Base-by-base conservation (phyloP, 1,140 invertebrate species). In the Drosophila baimaii region DNA sequence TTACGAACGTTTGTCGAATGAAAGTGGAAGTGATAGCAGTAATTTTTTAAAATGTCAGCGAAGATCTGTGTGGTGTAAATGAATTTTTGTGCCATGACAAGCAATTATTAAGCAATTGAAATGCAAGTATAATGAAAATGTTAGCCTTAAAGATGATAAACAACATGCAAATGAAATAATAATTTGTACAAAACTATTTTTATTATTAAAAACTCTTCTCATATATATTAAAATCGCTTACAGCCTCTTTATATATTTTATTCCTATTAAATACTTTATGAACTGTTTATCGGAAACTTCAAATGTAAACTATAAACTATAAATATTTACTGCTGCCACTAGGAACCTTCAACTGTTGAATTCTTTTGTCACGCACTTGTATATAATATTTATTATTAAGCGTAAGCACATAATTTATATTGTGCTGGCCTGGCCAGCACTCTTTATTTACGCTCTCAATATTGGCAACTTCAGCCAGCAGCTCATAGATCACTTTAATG, bases 401-500 rank as follows among this genome's bases (percentile, higher is more conserved):
- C n/a, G 21, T 33, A 25, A 43, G 29, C 35, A 27, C 47, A 57
- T 72, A 71, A 71, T 58, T 72, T 72, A 72, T 71, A 31, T 72
- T 58, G 33, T 27, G 41, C 23, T 39, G 21, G 37, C 17, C 17
- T 15, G 29, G 49, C 41, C 31, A 70, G 25, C 44, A 39, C 56
- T 41, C 33, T 71, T 71, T 71, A 71, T 71, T 71, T 56, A 71
- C 68, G 68, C 68, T 58, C 21, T 31, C 65, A 72, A 58, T 72
- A 72, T 58, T 58, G 69, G 65, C 41, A 58, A 58, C 69, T 72
- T 58, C 69, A 58, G 69, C 52, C n/a, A 41, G 69, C n/a, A 41
- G 69, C 65, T 39, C 69, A 33, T 72, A 72, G 69, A 72, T 72
- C 69, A 72, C 69, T 72, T 58, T 71, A 72, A 72, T 72, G 52